phyloP scores from a whole-genome alignment of 2,113 vertebrate genomes.

The Orientallactaga bullata region DNA sequence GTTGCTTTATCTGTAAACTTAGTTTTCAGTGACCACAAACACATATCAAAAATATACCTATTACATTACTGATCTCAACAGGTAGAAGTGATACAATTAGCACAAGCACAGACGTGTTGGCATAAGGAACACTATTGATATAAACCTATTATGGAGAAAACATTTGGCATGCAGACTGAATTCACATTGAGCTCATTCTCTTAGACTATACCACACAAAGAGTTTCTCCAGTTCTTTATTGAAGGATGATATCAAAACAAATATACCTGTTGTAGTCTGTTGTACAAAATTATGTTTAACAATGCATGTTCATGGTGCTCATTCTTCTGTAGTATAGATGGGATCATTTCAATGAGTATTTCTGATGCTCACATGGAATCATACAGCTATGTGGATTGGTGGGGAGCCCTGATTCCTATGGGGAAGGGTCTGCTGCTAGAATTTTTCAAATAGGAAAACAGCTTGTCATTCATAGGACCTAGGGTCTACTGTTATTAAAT shows the following conservation, averaged over 20 bases:
- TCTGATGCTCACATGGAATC: not conserved
- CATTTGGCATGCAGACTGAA: not conserved
- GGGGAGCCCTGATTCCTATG: not conserved
- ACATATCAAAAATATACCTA: not conserved
- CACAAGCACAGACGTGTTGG: not conserved
- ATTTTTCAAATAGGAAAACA: not conserved
- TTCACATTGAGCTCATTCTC: not conserved
- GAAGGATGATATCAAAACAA: not conserved
- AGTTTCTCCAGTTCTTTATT: not conserved
- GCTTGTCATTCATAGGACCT: not conserved
- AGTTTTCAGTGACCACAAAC: constrained; percentile 2
- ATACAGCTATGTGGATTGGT: not conserved
- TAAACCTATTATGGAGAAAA: not conserved
- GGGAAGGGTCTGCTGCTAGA: not conserved
- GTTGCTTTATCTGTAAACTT: not conserved
- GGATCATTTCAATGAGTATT: not conserved
- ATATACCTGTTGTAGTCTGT: not conserved
- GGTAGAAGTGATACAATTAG: not conserved
- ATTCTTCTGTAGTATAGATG: not conserved
- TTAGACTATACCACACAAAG: not conserved
- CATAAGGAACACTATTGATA: not conserved
- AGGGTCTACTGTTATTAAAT: not conserved
- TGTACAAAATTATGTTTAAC: not conserved
- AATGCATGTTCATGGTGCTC: not conserved
- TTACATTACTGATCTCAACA: not conserved